Base-by-base conservation (phyloP, 2,113 vertebrate genomes). In the Malaclemys terrapin region DNA sequence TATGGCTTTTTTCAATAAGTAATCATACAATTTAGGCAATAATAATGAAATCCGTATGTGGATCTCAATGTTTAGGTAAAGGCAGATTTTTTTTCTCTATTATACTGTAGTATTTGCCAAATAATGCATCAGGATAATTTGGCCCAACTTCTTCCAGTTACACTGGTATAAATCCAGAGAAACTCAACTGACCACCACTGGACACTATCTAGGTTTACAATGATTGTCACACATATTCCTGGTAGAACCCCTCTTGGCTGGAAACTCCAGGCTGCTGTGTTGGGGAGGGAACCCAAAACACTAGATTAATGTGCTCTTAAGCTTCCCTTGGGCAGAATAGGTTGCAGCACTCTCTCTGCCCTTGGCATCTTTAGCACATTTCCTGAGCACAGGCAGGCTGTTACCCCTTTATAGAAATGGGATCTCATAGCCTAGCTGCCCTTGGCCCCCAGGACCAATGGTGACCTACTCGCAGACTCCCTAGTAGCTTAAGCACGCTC, bases 141-240 rank as follows among this genome's bases (percentile, higher is more conserved):
- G 11, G n/a, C 57, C 75, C 29, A 75, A 75, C 49, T 76, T 14
- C 38, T 95, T 93, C 75, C 50, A 87, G 53, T 84, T 62, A 27
- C 45, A 31, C 4, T 45, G 65, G 1, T 1, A 8, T 45, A 81
- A 1, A 2, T 84, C 65, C 89, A 85, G 89, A 86, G 89, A 93
- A 94, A 93, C 87, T 93, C 84, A 49, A 87, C 91, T 83, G 65
- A 91, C 49, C 49, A 50, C 49, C 49, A 50, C 12, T 93, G 88
- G 96, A 96, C 90, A 97, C 92, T 89, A 93, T 91, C 87, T 92
- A 1, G 3, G 91, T 95, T 56, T 97, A 62, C 76, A 35, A 31
- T 62, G 31, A 35, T 35, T 69, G 65, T n/a, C 65, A 69, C 65
- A 69, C 65, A 69, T 2, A n/a, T 38, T 17, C 65, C 65, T 38